phyloP scores from a whole-genome alignment of 2,888 invertebrate species.

The Odiellus spinosus region DNA sequence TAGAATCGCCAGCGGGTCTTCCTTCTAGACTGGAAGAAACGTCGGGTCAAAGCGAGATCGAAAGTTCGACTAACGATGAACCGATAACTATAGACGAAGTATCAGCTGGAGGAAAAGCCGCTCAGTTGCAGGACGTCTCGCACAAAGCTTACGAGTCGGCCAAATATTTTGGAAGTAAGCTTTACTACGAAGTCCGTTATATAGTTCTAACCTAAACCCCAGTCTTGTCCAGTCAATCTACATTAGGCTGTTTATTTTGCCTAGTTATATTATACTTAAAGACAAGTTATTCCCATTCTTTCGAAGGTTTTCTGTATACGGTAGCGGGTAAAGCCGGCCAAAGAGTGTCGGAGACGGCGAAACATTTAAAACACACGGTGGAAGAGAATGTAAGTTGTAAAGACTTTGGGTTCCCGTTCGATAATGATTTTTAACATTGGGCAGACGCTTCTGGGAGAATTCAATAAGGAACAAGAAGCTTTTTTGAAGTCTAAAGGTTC shows the following conservation, averaged over 20 bases:
- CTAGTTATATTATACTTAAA: not conserved
- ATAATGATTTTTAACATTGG: not conserved
- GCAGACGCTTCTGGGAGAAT: constrained; percentile 88
- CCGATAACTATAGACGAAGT: too few species aligned
- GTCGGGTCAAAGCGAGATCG: too few species aligned
- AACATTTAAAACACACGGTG: constrained; percentile 86
- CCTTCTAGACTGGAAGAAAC: too few species aligned
- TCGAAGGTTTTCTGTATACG: constrained; percentile 60
- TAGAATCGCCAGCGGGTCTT: too few species aligned
- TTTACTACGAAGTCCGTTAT: too few species aligned
- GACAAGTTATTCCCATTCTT: constrained; percentile 2
- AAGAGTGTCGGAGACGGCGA: constrained; percentile 72
- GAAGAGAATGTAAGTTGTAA: constrained; percentile 69
- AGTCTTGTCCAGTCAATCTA: too few species aligned
- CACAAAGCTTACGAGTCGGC: constrained; percentile 21
- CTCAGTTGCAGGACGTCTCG: constrained; percentile 17
- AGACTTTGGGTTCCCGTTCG: not conserved
- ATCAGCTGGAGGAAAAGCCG: too few species aligned
- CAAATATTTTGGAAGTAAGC: constrained; percentile 21
- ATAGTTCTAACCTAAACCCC: too few species aligned
- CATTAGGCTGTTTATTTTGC: not conserved
- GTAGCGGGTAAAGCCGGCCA: constrained; percentile 92
- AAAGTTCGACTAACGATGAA: too few species aligned
- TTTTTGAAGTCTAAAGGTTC: constrained; percentile 43
- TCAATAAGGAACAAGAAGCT: constrained; percentile 91